phyloP scores from a whole-genome alignment of 2,888 invertebrate species.

The Schizaphis graminum region DNA sequence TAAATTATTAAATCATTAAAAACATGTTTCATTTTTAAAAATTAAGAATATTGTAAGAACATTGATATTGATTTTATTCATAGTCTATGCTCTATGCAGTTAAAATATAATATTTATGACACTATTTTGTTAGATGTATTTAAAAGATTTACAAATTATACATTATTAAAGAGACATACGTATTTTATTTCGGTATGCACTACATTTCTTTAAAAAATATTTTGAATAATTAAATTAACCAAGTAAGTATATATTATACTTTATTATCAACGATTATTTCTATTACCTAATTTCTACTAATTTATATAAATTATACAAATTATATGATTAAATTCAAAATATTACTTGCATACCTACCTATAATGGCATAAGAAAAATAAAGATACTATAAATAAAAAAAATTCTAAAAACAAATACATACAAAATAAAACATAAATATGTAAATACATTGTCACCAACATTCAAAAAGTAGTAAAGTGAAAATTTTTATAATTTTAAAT shows the following conservation, averaged over 20 bases:
- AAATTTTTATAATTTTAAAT: background rate
- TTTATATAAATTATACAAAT: conserved; percentile 9
- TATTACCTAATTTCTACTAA: conserved; percentile 9
- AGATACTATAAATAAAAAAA: conserved; percentile 39
- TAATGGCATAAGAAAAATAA: background rate
- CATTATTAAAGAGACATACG: background rate
- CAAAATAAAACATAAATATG: conserved; percentile 23
- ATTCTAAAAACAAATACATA: conserved; percentile 39
- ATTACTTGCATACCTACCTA: conserved; percentile 38
- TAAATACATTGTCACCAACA: background rate
- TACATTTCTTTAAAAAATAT: background rate
- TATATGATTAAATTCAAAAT: background rate
- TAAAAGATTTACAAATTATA: background rate
- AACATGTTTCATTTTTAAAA: background rate
- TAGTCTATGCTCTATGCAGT: background rate
- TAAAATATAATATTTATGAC: background rate
- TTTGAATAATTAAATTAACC: background rate
- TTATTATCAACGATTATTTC: background rate
- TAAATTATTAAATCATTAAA: background rate
- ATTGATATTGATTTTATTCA: background rate
- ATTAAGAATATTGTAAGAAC: background rate
- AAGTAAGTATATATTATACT: conserved; percentile 12
- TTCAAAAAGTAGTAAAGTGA: background rate
- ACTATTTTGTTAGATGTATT: background rate
- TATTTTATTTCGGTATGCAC: background rate